phyloP scores from a whole-genome alignment of 2,888 invertebrate genomes.

The Megalurothrips usitatus region DNA sequence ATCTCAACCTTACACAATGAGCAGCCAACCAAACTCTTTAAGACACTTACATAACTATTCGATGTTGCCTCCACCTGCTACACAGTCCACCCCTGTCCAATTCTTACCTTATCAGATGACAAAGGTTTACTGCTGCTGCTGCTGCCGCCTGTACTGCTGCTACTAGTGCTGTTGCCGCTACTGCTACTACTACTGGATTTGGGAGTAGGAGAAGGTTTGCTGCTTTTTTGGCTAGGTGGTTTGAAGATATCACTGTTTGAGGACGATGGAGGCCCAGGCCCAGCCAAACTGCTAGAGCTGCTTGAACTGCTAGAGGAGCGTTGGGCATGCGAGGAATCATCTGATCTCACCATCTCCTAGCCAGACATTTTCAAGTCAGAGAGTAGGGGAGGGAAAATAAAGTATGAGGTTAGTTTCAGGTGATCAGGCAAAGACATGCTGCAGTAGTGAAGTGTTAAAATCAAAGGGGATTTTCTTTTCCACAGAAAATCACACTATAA shows the following conservation, averaged over 20 bases:
- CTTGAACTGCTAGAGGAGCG: neutral
- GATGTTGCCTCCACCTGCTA: neutral
- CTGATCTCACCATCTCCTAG: conserved; percentile 13
- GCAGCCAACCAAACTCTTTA: too few relatives aligned
- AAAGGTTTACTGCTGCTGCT: conserved; percentile 23
- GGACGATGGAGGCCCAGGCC: neutral
- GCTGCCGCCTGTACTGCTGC: conserved; percentile 2
- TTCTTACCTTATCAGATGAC: neutral
- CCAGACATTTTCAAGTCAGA: neutral
- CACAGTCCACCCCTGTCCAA: neutral
- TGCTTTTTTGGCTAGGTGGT: conserved; percentile 22
- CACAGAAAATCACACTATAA: neutral
- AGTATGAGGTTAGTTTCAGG: neutral
- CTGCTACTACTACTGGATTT: conserved; percentile 20
- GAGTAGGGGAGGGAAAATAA: neutral
- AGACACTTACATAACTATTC: too few relatives aligned
- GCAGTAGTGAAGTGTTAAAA: neutral
- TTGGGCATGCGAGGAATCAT: conserved; percentile 10
- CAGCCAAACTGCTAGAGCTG: neutral
- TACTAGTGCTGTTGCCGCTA: conserved; percentile 20
- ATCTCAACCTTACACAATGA: too few relatives aligned
- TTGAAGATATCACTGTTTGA: conserved; percentile 3
- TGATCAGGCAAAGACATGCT: neutral
- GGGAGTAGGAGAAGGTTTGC: conserved; percentile 1
- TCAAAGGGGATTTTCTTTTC: neutral